Evolutionary conservation across 2,113 vertebrate genomes (phyloP).

Genomic region (Microtus montanus): DNA sequence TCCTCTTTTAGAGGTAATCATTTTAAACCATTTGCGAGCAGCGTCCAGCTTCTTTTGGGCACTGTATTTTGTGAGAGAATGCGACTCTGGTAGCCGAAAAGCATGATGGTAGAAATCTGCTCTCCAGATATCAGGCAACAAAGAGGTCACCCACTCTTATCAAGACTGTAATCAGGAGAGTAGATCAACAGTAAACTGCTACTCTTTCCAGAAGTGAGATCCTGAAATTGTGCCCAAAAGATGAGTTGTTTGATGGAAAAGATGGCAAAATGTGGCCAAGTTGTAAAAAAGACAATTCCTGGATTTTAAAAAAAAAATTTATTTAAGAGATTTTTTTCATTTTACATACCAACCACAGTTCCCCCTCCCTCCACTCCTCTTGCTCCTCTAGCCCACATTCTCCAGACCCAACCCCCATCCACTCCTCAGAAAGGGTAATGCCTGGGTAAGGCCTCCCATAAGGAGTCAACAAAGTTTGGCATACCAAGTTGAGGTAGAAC

Average conservation of each 20-base stretch:
- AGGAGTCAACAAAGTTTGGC: too few species aligned
- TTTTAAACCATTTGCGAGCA: slow-evolving; percentile 4
- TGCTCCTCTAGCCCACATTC: too few species aligned
- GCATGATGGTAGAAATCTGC: background rate
- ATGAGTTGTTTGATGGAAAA: background rate
- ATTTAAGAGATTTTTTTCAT: too few species aligned
- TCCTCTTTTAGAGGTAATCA: background rate
- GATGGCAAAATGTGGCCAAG: slow-evolving; percentile 25
- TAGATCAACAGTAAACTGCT: background rate
- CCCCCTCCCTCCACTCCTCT: too few species aligned
- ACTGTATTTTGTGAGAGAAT: background rate
- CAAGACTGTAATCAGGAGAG: background rate
- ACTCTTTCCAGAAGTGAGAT: slow-evolving; percentile 22
- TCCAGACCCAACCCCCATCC: too few species aligned
- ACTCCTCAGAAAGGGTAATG: too few species aligned
- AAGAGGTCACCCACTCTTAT: background rate
- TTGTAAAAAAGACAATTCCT: background rate
- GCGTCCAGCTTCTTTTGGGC: background rate
- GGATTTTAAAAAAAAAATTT: too few species aligned
- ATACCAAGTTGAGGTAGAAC: too few species aligned
- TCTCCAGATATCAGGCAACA: background rate
- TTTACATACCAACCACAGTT: too few species aligned
- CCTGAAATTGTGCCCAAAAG: slow-evolving; percentile 5
- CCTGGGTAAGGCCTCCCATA: too few species aligned
- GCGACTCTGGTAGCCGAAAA: background rate